Evolutionary conservation across 2,113 vertebrate genomes (phyloP).

Genomic region (Phodopus roborovskii): DNA sequence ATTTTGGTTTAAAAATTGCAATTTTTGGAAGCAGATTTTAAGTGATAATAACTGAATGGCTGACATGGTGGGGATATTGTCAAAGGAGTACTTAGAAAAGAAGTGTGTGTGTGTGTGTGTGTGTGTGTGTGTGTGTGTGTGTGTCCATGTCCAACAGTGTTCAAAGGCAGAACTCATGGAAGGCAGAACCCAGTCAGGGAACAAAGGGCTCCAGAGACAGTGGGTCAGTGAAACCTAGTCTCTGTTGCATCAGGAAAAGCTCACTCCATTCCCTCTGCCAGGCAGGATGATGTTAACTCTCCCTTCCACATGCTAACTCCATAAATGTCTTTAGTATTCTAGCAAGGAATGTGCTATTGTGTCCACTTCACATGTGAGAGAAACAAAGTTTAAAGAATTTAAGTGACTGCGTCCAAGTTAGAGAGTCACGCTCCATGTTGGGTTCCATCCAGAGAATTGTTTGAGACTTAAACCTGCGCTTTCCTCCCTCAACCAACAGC

Average conservation of each 20-base stretch:
- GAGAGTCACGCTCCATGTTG: constrained; percentile 16
- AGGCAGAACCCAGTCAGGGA: not conserved
- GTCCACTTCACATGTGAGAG: not conserved
- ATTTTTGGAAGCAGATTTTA: not conserved
- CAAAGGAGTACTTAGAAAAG: not conserved
- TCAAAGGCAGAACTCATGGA: not conserved
- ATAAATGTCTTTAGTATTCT: constrained; percentile 23
- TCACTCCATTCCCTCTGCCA: not conserved
- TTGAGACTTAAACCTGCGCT: not conserved
- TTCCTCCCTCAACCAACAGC: not conserved
- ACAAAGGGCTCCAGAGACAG: not conserved
- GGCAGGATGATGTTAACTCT: not conserved
- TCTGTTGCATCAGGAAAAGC: not conserved
- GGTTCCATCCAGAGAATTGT: constrained; percentile 10
- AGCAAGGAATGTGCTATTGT: not conserved
- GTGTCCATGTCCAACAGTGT: no score
- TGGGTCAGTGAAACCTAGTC: not conserved
- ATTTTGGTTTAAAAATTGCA: constrained; percentile 8
- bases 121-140: not conserved
- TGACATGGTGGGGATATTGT: not conserved
- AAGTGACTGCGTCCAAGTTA: not conserved
- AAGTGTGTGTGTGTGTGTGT: not conserved
- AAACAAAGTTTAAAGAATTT: constrained; percentile 1
- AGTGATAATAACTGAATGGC: not conserved
- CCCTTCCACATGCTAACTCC: not conserved